Evolutionary conservation across 2,888 invertebrate genomes (phyloP).

Genomic region (Erebia palarica): DNA sequence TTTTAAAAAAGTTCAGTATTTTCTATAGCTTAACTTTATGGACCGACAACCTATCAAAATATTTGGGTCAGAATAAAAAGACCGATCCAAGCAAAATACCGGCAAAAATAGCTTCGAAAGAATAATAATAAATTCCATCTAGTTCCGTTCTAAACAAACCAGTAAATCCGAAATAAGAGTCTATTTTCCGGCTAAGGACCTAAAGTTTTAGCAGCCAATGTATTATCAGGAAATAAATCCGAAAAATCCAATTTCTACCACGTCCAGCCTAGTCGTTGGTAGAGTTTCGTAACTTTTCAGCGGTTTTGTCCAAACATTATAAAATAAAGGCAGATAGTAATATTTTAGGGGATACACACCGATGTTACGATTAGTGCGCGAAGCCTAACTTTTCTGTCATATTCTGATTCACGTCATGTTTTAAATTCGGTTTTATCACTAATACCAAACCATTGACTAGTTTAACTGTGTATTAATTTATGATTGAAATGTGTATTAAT

Average conservation of each 20-base stretch:
- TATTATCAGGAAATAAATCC: slow-evolving; percentile 27
- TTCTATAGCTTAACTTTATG: slow-evolving; percentile 5
- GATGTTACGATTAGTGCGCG: neutral
- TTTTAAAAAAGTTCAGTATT: neutral
- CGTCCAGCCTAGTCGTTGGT: slow-evolving; percentile 23
- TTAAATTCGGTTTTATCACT: neutral
- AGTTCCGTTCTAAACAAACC: slow-evolving; percentile 20
- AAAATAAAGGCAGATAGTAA: slow-evolving; percentile 33
- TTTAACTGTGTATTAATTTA: too few species aligned
- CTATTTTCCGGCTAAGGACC: slow-evolving; percentile 20
- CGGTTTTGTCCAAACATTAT: slow-evolving; percentile 31
- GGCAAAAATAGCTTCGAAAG: slow-evolving; percentile 13
- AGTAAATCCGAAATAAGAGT: slow-evolving; percentile 26
- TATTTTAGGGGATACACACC: slow-evolving; percentile 30
- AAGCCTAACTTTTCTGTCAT: neutral
- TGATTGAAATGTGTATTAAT: too few species aligned
- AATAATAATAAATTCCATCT: slow-evolving; percentile 19
- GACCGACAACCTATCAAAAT: neutral
- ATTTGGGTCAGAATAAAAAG: slow-evolving; percentile 15
- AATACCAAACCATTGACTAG: too few species aligned
- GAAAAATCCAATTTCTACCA: slow-evolving; percentile 26
- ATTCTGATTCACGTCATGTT: neutral
- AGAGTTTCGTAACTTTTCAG: slow-evolving; percentile 27
- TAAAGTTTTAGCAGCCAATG: slow-evolving; percentile 33
- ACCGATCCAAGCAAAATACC: slow-evolving; percentile 8